Percentiles rank a stretch among this genome's conserved stretches.
These are phyloP conservation scores for Lasiurus borealis DNA, from an alignment of 2,113 vertebrate genomes.

Conservation along the genomic window DNA sequence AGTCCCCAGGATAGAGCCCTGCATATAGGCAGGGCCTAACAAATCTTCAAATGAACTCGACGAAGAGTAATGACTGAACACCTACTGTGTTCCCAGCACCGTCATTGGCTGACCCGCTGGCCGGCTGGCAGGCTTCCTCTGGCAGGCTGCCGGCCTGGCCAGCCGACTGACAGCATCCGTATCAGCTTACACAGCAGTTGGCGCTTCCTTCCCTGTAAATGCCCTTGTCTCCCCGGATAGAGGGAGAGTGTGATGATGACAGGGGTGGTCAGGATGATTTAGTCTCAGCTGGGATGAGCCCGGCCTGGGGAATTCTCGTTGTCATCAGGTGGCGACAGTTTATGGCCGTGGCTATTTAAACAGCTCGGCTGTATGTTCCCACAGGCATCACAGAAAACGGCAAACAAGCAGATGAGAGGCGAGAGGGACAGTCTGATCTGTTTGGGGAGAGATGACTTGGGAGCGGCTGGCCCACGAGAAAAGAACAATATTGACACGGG, in stretches of 20 bases:
- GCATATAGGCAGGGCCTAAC: neutral
- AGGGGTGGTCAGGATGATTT: conserved; percentile 46
- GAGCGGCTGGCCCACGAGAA: conserved; percentile 27
- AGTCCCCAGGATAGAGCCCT: neutral
- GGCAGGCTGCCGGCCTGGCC: neutral
- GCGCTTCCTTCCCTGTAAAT: neutral
- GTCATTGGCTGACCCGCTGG: neutral
- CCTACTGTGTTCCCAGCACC: conserved; percentile 60
- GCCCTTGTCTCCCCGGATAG: conserved; percentile 47
- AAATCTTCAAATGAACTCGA: neutral
- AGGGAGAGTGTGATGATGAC: conserved; percentile 1
- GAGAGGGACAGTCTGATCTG: neutral
- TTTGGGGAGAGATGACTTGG: conserved; percentile 38
- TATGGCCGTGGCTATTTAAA: conserved; percentile 54
- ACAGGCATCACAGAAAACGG: conserved; percentile 60
- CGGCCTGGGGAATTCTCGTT: conserved; percentile 47
- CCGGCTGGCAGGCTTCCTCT: neutral
- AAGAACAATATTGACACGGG: conserved; percentile 41
- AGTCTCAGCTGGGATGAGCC: neutral
- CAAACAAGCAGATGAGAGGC: conserved; percentile 47
- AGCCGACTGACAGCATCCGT: neutral
- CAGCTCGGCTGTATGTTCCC: conserved; percentile 42
- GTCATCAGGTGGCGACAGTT: conserved; percentile 55
- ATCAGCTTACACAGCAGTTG: conserved; percentile 51
- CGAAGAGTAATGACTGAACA: neutral